Evolutionary conservation across 2,797 vertebrate species (phyloP), one percentile per base, ranked within the genome.

Genomic region (Malurus leucopterus): DNA sequence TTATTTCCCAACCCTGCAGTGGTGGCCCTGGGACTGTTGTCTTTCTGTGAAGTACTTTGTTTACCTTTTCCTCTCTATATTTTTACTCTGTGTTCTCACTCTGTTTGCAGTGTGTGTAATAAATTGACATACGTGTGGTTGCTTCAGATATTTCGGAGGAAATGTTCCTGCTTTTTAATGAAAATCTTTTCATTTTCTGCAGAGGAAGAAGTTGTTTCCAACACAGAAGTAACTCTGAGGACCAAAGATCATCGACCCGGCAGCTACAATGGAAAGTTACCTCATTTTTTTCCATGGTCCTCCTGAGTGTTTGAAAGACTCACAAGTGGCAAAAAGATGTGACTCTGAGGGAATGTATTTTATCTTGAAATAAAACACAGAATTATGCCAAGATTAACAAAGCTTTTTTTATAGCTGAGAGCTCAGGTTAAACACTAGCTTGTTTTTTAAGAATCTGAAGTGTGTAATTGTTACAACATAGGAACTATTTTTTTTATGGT

Each of bases 311-410:
- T 91, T 93, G 79, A 80, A 75, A 83, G 55, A 84, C 91, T 92
- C 78, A 16, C 46, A 55, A 89, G 69, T 65, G 38, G 72, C 77
- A 92, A 53, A 86, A 71, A 74, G 32, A 55, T 44, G 44, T n/a
- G 53, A 58, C 87, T 70, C 30, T 83, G 41, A 16, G 9, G 91
- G 79, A n/a, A 34, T 64, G 54, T 30, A 26, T 80, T 93, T 84
- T 90, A 38, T 88, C 76, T 90, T 47, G 59, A 81, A 90, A 63
- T 67, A 78, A 86, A 93, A 38, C 41, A 55, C 26, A 76, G 49
- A 93, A 71, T 93, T 81, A 81, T 32, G 64, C 89, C 68, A 62
- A 91, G 49, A 88, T 67, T 69, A 91, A 92, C 75, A 73, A 30
- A 41, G 14, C 63, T 77, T 72, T 71, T 71, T 77, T 95, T 84